Conservation (phyloP, 2,797 vertebrate species). For the Eulemur coronatus region DNA sequence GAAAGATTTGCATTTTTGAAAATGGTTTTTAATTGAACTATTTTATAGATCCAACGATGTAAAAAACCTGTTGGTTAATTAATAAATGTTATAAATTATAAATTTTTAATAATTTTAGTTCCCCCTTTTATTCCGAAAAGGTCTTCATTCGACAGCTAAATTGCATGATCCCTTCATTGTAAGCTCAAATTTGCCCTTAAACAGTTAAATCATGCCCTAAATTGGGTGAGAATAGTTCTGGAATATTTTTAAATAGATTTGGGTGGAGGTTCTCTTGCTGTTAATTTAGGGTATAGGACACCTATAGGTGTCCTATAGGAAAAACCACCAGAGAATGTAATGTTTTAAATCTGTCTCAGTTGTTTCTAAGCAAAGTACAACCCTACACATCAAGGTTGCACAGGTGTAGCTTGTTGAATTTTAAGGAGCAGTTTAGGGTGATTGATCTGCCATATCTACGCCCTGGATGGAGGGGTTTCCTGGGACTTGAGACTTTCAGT, state of each 20-base stretch:
- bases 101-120: not conserved
- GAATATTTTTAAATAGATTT: conserved; percentile 6
- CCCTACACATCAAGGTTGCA: not conserved
- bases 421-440: not conserved
- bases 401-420: not conserved
- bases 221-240: not conserved
- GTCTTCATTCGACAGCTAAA: not conserved
- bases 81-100: not conserved
- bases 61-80: not conserved
- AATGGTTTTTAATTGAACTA: not conserved
- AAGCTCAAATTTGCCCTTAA: not conserved
- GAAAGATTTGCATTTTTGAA: not conserved
- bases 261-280: not conserved
- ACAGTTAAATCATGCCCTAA: not conserved
- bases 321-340: not conserved
- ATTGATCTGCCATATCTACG: not conserved
- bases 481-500: not conserved
- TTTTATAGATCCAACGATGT: not conserved
- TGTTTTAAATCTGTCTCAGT: not conserved
- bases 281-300: not conserved
- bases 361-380: not conserved
- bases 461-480: not conserved
- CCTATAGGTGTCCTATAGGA: too few species aligned
- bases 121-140: not conserved
- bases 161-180: not conserved